A percentile compares a stretch with the other conserved stretches of the same genome.
phyloP scores from a whole-genome alignment of 35 echinoderm and acorn worm species.

The Holothuria glaberrima region DNA sequence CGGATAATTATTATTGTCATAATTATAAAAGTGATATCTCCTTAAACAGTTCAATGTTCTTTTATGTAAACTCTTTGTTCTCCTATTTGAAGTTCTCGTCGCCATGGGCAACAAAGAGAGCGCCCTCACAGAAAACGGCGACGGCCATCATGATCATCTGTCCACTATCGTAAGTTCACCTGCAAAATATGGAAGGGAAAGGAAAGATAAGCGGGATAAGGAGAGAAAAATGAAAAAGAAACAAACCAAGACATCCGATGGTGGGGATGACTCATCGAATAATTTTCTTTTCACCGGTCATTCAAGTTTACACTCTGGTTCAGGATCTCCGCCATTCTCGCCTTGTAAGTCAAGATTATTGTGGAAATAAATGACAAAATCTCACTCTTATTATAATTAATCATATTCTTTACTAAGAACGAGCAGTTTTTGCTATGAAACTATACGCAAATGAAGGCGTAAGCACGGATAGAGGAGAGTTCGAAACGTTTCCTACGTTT shows the following conservation, averaged over 20 bases:
- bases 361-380: too few species aligned
- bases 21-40: too few species aligned
- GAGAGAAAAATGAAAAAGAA: conserved; percentile 59
- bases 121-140: conserved; percentile 3
- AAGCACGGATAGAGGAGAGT: too few species aligned
- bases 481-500: too few species aligned
- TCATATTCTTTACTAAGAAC: too few species aligned
- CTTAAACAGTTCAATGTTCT: not conserved
- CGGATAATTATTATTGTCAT: too few species aligned
- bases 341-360: too few species aligned
- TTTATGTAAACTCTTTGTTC: not conserved
- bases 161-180: not conserved
- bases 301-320: not conserved
- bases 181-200: conserved; percentile 23
- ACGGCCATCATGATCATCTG: conserved; percentile 7
- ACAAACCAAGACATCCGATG: conserved; percentile 24
- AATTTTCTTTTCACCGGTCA: conserved; percentile 35
- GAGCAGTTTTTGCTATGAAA: too few species aligned
- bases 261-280: not conserved
- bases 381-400: too few species aligned
- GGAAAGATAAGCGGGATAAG: conserved; percentile 59
- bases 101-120: conserved; percentile 82
- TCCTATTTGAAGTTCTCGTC: not conserved
- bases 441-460: too few species aligned
- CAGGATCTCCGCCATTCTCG: not conserved